Evolutionary conservation across 2,888 invertebrate species (phyloP).

Genomic region (Isotomurus palustris): DNA sequence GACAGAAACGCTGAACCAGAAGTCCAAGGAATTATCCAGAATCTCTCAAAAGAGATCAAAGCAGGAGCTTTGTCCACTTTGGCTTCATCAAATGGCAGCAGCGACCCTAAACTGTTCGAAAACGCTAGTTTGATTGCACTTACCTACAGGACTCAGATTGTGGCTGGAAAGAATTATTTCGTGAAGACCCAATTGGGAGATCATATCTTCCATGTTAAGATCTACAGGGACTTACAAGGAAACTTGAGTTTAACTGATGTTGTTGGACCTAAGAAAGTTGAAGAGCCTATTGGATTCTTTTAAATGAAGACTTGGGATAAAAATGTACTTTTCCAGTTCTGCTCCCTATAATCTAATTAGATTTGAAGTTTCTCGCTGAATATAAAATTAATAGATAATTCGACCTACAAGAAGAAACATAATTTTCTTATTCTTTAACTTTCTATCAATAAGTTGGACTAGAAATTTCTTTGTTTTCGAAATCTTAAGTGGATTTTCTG

Average conservation of each 20-base stretch:
- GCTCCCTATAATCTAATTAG: no score
- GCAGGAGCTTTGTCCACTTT: slow-evolving; percentile 6
- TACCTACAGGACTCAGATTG: slow-evolving; percentile 49
- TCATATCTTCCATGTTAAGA: slow-evolving; percentile 48
- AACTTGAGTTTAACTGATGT: slow-evolving; percentile 42
- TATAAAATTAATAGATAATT: no score
- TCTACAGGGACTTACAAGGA: slow-evolving; percentile 48
- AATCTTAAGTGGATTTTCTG: no score
- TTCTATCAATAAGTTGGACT: no score
- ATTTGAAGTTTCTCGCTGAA: no score
- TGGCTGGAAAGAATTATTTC: slow-evolving; percentile 51
- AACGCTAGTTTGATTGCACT: slow-evolving; percentile 48
- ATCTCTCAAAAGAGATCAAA: slow-evolving; percentile 15
- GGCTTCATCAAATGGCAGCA: slow-evolving; percentile 1
- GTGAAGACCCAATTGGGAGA: slow-evolving; percentile 48
- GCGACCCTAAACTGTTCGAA: slow-evolving; percentile 8
- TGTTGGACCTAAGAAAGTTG: slow-evolving; percentile 46
- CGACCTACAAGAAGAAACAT: no score
- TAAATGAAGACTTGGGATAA: no score
- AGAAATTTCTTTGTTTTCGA: no score
- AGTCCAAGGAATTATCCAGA: slow-evolving; percentile 13
- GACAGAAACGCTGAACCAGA: no score
- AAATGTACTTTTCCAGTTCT: no score
- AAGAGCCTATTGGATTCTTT: slow-evolving; percentile 48
- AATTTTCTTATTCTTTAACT: no score